These are phyloP conservation scores for Lethenteron camtschaticum DNA, from an alignment of 2,113 vertebrate genomes.

Conservation along the genomic window DNA sequence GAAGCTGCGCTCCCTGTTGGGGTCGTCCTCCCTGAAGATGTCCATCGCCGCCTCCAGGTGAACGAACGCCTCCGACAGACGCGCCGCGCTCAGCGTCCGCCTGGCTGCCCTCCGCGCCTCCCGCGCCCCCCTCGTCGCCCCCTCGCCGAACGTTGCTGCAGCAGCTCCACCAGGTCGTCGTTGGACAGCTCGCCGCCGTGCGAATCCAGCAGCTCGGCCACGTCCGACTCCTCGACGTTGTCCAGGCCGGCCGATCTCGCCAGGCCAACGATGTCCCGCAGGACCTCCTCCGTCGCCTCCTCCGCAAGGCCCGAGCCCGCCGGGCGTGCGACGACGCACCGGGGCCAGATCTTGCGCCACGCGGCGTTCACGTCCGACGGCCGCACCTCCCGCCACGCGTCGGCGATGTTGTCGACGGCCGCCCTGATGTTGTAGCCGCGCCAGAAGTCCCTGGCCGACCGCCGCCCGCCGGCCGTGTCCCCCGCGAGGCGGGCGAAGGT, in stretches of 20 bases:
- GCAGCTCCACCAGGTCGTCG: neutral
- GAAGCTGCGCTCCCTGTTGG: slow-evolving; percentile 1
- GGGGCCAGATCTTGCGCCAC: neutral
- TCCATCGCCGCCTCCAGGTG: neutral
- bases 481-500: neutral
- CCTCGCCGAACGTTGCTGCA: neutral
- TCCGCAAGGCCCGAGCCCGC: neutral
- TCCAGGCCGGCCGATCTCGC: neutral
- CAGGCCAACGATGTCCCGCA: neutral
- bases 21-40: slow-evolving; percentile 1
- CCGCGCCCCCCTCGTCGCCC: neutral
- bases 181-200: neutral
- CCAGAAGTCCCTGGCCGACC: neutral
- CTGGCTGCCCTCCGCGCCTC: neutral
- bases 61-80: neutral
- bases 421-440: neutral
- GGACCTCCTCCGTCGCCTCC: neutral
- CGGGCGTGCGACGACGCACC: neutral
- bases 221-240: neutral
- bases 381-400: neutral
- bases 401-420: slow-evolving; percentile 2
- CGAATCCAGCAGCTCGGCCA: neutral
- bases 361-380: neutral
- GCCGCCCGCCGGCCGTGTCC: neutral
- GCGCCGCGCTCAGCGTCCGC: neutral